Conservation (phyloP, 2,113 vertebrate genomes). For the Aepyceros melampus region DNA sequence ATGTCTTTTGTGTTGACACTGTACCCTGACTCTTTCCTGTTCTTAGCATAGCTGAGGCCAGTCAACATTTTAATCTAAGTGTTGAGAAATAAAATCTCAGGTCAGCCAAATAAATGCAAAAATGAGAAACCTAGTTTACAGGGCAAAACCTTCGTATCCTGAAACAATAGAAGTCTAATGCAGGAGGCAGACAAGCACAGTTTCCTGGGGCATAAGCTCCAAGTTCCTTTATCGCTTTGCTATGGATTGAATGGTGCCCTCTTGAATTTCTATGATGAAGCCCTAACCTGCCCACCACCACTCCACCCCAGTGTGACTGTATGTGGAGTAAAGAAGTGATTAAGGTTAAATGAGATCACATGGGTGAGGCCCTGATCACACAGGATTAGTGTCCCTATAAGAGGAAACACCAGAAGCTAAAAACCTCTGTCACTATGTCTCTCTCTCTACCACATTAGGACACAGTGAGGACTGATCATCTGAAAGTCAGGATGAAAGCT, state of each 20-base stretch:
- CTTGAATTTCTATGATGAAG: neutral
- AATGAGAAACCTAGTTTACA: neutral
- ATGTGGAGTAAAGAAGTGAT: neutral
- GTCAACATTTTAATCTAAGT: neutral
- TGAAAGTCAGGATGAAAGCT: neutral
- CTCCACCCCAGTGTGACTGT: neutral
- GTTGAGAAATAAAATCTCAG: neutral
- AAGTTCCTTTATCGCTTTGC: neutral
- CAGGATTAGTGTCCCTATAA: neutral
- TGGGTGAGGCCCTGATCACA: neutral
- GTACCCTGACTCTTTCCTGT: too few species aligned
- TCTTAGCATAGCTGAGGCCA: neutral
- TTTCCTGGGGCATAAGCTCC: neutral
- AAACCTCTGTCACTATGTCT: neutral
- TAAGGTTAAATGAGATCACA: neutral
- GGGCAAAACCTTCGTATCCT: neutral
- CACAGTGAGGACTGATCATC: neutral
- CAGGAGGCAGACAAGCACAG: neutral
- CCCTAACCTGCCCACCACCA: neutral
- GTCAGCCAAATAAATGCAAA: neutral
- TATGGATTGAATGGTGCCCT: neutral
- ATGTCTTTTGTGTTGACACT: neutral
- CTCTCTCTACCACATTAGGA: neutral
- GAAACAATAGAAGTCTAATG: neutral
- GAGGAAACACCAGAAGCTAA: neutral